Evolutionary conservation across 2,797 vertebrate species (phyloP), one percentile per base, ranked within the genome.

Genomic region (Aselliscus stoliczkanus): DNA sequence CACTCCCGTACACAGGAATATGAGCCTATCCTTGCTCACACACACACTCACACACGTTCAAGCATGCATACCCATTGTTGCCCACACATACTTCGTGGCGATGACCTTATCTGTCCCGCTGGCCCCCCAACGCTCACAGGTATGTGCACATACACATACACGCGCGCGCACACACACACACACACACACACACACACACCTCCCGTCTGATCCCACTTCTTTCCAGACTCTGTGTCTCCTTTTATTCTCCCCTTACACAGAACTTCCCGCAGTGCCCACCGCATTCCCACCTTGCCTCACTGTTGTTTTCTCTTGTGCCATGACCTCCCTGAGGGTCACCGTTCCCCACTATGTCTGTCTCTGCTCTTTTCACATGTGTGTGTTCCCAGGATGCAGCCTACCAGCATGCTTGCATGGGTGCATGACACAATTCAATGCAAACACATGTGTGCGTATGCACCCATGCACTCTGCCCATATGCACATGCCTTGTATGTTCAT

Each of bases 401-500:
- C 7, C 34, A n/a, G 18, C 31, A 0, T 7, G 20, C 37, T 72
- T 42, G 37, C 15, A 0, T 4, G 31, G 65, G 25, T 34, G 29
- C 20, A 37, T 7, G 1, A 20, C 58, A 34, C 2, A 4, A 31
- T 47, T 73, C 27, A 2, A 39, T 12, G 13, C 9, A n/a, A 75
- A 47, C 12, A 15, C 50, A 4, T 0, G 21, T 4, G 7, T 34
- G 9, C 6, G 1, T 27, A 11, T 17, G 70, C 1, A 4, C n/a
- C 39, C 4, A 0, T 20, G 37, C 13, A 0, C 12, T 47, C 65
- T 15, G 31, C 18, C 44, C 8, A 21, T 25, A 1, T 1, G 2
- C 0, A 0, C 5, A 1, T 0, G 7, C 62, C 47, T n/a, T n/a
- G 21, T 64, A 15, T 23, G 39, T n/a, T 44, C 91, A 88, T 0